Evolutionary conservation across 2,113 vertebrate species (phyloP), one percentile per base, ranked within the genome.

Genomic region (Gobio gobio): DNA sequence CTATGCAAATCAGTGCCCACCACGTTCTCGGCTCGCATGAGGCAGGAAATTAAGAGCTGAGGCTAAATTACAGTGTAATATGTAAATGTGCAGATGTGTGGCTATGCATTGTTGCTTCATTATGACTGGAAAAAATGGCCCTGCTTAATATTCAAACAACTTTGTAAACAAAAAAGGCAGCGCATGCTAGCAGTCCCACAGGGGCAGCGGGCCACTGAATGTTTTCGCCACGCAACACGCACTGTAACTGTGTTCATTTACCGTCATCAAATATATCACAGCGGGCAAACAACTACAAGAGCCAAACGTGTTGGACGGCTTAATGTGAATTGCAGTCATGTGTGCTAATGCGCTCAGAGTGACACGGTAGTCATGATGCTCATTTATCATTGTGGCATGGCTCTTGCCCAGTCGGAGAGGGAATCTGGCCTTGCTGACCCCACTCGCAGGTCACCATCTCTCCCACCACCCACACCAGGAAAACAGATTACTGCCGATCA

Each of bases 141-240:
- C 63, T n/a, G 78, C 85, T 92, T 92, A 91, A 91, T 91, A 91
- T 92, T 93, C 90, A 92, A 91, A 91, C 88, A 91, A 93, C 85
- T 93, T 92, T 89, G 93, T 92, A 91, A 91, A 92, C 91, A 93
- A 92, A 81, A 73, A 84, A 92, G 83, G 87, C 90, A 88, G 84
- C 87, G 92, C 90, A 86, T 76, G 83, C 90, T 89, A 88, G 68
- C 33, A 5, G 72, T 86, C 83, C 89, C 87, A 43, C 83, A 84
- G 2, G 86, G 90, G 88, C 89, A 86, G 43, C 20, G 10, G 78
- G 79, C 88, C 88, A 51, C 87, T 90, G 89, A 72, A 91, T 89
- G 90, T 90, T 88, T 87, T 88, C 72, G 82, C 84, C 64, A 61
- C 49, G 66, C 64, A 43, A 72, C 64, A 82, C 49, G 8, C 47